Percentiles rank a stretch among this genome's conserved stretches.
Evolutionary conservation across 2,888 invertebrate species (phyloP).

Genomic region (Scaptomyza caliginosa): DNA sequence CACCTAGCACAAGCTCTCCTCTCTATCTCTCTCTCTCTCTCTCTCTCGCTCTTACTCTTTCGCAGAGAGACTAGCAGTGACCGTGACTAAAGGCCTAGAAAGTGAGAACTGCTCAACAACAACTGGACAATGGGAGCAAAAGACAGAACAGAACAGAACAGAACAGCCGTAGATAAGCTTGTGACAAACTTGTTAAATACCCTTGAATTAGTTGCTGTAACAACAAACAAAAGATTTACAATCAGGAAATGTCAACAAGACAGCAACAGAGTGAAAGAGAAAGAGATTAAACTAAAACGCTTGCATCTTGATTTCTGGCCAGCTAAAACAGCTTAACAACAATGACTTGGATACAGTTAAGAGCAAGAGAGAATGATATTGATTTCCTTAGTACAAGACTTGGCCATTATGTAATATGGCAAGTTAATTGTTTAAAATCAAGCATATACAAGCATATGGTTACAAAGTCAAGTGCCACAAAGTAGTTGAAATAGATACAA

Average conservation of each 20-base stretch:
- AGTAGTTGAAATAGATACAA: not conserved
- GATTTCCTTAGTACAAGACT: not conserved
- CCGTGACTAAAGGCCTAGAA: slow-evolving; percentile 76
- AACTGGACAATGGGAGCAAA: not conserved
- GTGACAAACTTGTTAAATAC: slow-evolving; percentile 1
- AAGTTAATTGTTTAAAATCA: slow-evolving; percentile 1
- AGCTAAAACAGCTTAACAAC: too few species aligned
- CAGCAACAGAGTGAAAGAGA: slow-evolving; percentile 6
- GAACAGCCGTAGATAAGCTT: not conserved
- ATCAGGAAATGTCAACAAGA: slow-evolving; percentile 37
- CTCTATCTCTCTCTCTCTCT: not conserved
- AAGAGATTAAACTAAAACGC: too few species aligned
- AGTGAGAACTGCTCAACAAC: slow-evolving; percentile 32
- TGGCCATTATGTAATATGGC: not conserved
- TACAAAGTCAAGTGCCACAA: slow-evolving; percentile 23
- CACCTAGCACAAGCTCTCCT: not conserved
- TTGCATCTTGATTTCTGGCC: slow-evolving; percentile 1
- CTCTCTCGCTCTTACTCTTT: not conserved
- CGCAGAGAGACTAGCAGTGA: slow-evolving; percentile 31
- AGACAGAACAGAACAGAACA: too few species aligned
- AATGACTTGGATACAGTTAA: too few species aligned
- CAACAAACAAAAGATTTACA: slow-evolving; percentile 33
- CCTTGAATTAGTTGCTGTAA: slow-evolving; percentile 1
- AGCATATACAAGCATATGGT: not conserved
- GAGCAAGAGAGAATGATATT: too few species aligned